Evolutionary conservation across 1,140 invertebrate genomes (phyloP).

Genomic region (Leptinotarsa undecemlineata): DNA sequence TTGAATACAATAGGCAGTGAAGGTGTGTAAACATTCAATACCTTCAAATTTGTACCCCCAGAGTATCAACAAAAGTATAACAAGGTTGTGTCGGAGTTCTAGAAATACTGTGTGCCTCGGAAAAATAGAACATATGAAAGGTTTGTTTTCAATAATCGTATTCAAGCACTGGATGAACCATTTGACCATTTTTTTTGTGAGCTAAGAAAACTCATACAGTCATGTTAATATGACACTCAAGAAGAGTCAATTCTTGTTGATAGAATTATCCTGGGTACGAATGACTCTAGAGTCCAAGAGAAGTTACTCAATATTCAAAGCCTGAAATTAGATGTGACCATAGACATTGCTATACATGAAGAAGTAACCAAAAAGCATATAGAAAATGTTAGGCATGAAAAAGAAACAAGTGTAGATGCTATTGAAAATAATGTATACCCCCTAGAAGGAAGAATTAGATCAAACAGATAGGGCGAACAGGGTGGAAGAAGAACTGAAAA

Average conservation of each 20-base stretch:
- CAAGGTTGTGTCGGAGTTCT: slow-evolving; percentile 35
- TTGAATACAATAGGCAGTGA: slow-evolving; percentile 34
- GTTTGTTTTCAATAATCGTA: slow-evolving; percentile 1
- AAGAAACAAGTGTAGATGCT: slow-evolving; percentile 8
- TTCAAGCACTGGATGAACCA: slow-evolving; percentile 41
- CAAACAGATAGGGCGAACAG: slow-evolving; percentile 3
- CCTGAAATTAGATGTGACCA: slow-evolving; percentile 42
- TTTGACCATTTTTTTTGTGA: slow-evolving; percentile 46
- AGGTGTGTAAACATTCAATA: slow-evolving; percentile 35
- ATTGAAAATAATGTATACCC: slow-evolving; percentile 20
- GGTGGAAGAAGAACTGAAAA: not conserved
- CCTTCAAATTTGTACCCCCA: slow-evolving; percentile 31
- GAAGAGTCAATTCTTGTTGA: slow-evolving; percentile 32
- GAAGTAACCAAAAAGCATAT: not conserved
- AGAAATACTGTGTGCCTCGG: slow-evolving; percentile 42
- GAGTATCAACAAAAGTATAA: slow-evolving; percentile 29
- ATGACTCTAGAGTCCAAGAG: slow-evolving; percentile 42
- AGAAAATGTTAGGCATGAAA: slow-evolving; percentile 16
- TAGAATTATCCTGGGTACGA: slow-evolving; percentile 45
- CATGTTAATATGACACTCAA: slow-evolving; percentile 39
- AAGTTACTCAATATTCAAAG: slow-evolving; percentile 45
- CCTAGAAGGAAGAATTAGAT: not conserved
- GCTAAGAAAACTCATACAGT: slow-evolving; percentile 40
- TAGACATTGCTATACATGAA: slow-evolving; percentile 36
- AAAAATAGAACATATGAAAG: slow-evolving; percentile 27